Evolutionary conservation across 2,888 invertebrate genomes (phyloP).

Genomic region (Apotomis turbidana): DNA sequence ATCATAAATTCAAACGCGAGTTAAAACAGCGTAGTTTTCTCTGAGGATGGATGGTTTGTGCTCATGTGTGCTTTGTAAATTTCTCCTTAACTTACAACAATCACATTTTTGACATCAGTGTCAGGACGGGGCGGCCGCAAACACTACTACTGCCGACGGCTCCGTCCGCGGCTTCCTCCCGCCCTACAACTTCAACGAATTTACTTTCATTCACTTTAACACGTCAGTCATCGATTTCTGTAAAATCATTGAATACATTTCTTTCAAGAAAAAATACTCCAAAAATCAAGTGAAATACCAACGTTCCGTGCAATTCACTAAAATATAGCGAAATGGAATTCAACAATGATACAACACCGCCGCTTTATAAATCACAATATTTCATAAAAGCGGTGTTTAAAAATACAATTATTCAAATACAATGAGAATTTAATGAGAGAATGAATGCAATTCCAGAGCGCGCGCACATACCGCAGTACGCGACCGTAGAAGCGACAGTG

Average conservation of each 20-base stretch:
- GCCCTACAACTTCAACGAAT: conserved; percentile 60
- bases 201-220: conserved; percentile 62
- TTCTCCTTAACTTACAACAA: conserved; percentile 77
- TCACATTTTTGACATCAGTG: conserved; percentile 68
- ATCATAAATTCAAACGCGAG: conserved; percentile 83
- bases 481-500: conserved; percentile 64
- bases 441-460: conserved; percentile 82
- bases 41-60: conserved; percentile 83
- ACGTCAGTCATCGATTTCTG: conserved; percentile 75
- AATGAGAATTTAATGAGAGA: conserved; percentile 59
- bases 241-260: conserved; percentile 77
- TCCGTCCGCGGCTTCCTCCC: conserved; percentile 44
- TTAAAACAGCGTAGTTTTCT: conserved; percentile 77
- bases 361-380: conserved; percentile 53
- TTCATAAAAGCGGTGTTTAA: conserved; percentile 68
- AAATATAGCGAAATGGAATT: conserved; percentile 74
- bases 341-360: conserved; percentile 75
- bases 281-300: conserved; percentile 82
- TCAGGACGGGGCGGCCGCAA: conserved; percentile 46
- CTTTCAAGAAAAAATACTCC: conserved; percentile 79
- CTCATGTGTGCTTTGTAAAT: conserved; percentile 80
- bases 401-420: conserved; percentile 70
- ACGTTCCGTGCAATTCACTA: conserved; percentile 82
- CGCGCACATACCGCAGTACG: conserved; percentile 53
- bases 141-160: not conserved